A percentile compares a stretch with the other conserved stretches of the same genome.
Evolutionary conservation across 2,797 vertebrate species (phyloP).

Genomic region (Ctenopoma kingsleyae): DNA sequence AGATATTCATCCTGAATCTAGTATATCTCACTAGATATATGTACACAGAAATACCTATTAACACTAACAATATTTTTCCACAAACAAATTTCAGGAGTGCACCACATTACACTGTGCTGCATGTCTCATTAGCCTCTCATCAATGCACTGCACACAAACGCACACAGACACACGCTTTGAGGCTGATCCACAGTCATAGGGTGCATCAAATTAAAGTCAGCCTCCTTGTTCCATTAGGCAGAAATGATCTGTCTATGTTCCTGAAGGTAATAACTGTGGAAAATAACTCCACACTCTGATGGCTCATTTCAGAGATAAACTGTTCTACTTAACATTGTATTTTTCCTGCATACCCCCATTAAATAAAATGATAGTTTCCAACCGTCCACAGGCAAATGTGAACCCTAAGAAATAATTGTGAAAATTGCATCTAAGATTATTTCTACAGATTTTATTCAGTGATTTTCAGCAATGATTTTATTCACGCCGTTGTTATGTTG

Average conservation of each 20-base stretch:
- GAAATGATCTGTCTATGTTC: constrained; percentile 52
- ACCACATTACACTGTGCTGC: constrained; percentile 33
- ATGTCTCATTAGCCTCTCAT: constrained; percentile 58
- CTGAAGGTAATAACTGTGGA: constrained; percentile 56
- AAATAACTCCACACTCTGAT: constrained; percentile 54
- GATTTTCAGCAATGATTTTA: no score
- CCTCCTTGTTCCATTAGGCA: constrained; percentile 59
- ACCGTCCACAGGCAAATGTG: background rate
- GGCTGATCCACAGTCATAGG: constrained; percentile 46
- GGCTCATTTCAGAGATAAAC: constrained; percentile 64
- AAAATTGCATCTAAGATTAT: background rate
- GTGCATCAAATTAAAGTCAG: constrained; percentile 43
- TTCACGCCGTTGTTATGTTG: background rate
- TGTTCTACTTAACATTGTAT: constrained; percentile 32
- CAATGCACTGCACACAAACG: constrained; percentile 36
- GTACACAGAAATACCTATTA: background rate
- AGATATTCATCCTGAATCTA: no score
- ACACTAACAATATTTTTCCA: background rate
- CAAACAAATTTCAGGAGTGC: constrained; percentile 27
- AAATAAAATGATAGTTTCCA: background rate
- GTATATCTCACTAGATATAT: no score
- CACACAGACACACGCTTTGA: constrained; percentile 14
- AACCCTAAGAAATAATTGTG: background rate
- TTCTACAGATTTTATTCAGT: background rate
- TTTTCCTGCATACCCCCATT: constrained; percentile 19